Conservation (phyloP, 1,140 invertebrate genomes). For the Dolichoris vasculosae region DNA sequence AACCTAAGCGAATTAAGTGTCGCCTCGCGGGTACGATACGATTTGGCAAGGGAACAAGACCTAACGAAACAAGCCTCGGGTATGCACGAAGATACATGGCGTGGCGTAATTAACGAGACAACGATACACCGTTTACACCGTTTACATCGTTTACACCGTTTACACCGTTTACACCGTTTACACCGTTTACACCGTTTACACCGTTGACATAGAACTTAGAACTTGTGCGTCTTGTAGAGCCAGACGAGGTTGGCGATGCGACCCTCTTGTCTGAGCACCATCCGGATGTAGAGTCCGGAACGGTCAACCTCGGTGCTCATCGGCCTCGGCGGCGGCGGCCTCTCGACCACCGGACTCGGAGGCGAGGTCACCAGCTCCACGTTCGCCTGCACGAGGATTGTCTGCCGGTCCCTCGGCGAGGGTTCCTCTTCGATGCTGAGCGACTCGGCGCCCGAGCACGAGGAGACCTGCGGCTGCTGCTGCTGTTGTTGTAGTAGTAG, state of each 20-base stretch:
- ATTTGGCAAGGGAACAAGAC: not conserved
- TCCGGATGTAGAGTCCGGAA: conserved; percentile 66
- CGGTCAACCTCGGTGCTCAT: conserved; percentile 38
- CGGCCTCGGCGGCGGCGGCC: conserved; percentile 43
- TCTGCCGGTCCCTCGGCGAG: not conserved
- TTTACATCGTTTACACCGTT: too few species aligned
- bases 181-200: too few species aligned
- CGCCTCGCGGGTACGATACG: not conserved
- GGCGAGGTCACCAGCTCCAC: conserved; percentile 22
- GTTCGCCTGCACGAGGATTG: conserved; percentile 7
- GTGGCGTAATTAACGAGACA: not conserved
- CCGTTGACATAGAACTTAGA: conserved; percentile 60
- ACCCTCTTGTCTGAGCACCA: conserved; percentile 69
- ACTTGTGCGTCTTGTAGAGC: conserved; percentile 72
- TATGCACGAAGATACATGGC: not conserved
- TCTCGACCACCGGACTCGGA: not conserved
- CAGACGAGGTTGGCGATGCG: conserved; percentile 66
- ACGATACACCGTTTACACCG: not conserved
- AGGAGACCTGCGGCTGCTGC: conserved; percentile 11
- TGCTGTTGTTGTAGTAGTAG: too few species aligned
- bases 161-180: too few species aligned
- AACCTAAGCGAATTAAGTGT: too few species aligned
- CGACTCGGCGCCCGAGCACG: conserved; percentile 47
- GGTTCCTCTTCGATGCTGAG: conserved; percentile 48
- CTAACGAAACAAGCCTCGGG: not conserved